These are phyloP conservation scores for Hapalemur alaotrensis DNA, from an alignment of 2,797 vertebrate species.

Conservation along the genomic window DNA sequence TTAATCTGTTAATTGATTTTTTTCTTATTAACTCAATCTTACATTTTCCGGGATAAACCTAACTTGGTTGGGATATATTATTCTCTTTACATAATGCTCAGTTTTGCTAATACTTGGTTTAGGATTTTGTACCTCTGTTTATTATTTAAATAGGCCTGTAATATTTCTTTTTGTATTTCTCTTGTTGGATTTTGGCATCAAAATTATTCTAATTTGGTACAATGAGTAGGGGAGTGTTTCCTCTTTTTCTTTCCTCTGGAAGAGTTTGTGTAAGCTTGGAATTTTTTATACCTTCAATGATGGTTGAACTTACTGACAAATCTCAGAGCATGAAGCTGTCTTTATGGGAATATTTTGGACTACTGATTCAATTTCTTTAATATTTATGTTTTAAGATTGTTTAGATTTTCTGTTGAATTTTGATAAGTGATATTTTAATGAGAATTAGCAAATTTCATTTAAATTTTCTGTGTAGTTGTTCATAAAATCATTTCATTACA, in stretches of 20 bases:
- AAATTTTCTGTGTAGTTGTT: neutral
- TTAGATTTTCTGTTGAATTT: neutral
- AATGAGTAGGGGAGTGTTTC: neutral
- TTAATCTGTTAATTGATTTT: neutral
- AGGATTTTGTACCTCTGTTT: neutral
- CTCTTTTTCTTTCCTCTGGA: neutral
- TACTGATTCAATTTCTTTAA: neutral
- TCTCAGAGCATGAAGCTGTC: neutral
- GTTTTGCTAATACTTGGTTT: neutral
- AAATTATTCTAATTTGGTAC: neutral
- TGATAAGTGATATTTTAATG: neutral
- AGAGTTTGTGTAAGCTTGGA: neutral
- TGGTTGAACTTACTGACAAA: neutral
- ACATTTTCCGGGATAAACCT: neutral
- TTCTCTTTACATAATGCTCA: neutral
- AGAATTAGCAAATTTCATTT: neutral
- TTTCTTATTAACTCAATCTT: neutral
- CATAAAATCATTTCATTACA: neutral
- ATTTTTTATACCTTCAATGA: neutral
- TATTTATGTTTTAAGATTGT: neutral
- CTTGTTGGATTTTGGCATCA: neutral
- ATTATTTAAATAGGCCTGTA: neutral
- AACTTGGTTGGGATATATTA: neutral
- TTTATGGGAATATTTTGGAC: neutral
- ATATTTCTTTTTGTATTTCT: neutral